Evolutionary conservation across 2,888 invertebrate genomes (phyloP).

Genomic region (Crioceris asparagi): DNA sequence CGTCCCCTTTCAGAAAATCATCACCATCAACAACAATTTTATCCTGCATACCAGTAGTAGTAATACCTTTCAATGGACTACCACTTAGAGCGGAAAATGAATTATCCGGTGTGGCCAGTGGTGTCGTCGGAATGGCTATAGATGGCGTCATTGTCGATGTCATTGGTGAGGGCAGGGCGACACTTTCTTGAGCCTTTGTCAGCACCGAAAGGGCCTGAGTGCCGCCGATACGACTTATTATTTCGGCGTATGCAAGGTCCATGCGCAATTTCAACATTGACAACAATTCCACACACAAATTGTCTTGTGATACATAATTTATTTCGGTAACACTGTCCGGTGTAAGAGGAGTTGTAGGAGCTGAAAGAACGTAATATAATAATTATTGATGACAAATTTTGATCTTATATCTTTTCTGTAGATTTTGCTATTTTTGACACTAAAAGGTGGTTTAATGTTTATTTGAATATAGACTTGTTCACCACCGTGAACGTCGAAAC

Average conservation of each 20-base stretch:
- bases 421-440: background rate
- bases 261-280: conserved; percentile 69
- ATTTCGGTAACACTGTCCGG: conserved; percentile 23
- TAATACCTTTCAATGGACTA: no score
- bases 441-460: background rate
- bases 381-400: no score
- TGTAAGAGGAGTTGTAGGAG: conserved; percentile 22
- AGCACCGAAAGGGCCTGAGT: conserved; percentile 37
- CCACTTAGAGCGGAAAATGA: conserved; percentile 24
- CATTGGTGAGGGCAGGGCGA: conserved; percentile 18
- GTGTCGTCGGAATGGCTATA: no score
- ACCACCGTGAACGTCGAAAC: no score
- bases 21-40: no score
- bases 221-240: conserved; percentile 52
- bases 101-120: conserved; percentile 37
- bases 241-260: conserved; percentile 67
- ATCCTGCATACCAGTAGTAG: no score
- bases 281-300: conserved; percentile 60
- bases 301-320: conserved; percentile 25
- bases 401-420: no score
- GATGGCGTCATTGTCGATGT: no score
- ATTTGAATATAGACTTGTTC: conserved; percentile 1
- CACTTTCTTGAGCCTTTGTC: conserved; percentile 33
- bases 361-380: no score
- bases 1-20: conserved; percentile 10